These are phyloP conservation scores for Sylvia atricapilla DNA, from an alignment of 2,113 vertebrate genomes.

Conservation along the genomic window DNA sequence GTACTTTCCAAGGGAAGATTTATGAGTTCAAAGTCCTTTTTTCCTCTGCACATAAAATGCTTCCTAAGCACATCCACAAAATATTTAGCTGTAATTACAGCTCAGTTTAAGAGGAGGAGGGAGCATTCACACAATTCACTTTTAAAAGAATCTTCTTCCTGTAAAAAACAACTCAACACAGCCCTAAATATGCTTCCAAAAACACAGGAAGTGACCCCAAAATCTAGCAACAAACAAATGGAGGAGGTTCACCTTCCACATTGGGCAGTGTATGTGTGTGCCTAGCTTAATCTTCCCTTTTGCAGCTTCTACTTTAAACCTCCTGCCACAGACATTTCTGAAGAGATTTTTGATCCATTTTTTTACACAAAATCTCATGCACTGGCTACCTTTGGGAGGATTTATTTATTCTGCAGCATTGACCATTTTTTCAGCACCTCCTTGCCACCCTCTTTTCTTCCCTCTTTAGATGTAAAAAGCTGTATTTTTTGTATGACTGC, in stretches of 20 bases:
- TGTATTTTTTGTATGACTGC: not conserved
- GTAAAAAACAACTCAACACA: not conserved
- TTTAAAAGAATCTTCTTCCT: not conserved
- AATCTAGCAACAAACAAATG: not conserved
- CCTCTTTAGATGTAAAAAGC: not conserved
- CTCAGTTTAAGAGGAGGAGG: not conserved
- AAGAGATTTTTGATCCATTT: not conserved
- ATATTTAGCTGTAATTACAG: slow-evolving; percentile 47
- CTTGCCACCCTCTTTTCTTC: not conserved
- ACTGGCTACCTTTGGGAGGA: not conserved
- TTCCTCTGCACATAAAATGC: not conserved
- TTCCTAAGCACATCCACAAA: slow-evolving; percentile 30
- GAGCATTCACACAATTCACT: slow-evolving; percentile 9
- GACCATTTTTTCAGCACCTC: not conserved
- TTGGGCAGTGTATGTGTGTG: not conserved
- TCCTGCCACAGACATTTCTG: not conserved
- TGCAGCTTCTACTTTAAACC: not conserved
- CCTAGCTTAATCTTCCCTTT: not conserved
- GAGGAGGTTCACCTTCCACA: not conserved
- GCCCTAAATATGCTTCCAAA: not conserved
- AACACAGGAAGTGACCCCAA: not conserved
- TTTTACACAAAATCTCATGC: not conserved
- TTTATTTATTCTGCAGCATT: not conserved
- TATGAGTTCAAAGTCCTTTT: not conserved
- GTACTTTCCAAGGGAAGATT: slow-evolving; percentile 13